phyloP scores from a whole-genome alignment of 2,113 vertebrate species.

The Hystrix cristata region DNA sequence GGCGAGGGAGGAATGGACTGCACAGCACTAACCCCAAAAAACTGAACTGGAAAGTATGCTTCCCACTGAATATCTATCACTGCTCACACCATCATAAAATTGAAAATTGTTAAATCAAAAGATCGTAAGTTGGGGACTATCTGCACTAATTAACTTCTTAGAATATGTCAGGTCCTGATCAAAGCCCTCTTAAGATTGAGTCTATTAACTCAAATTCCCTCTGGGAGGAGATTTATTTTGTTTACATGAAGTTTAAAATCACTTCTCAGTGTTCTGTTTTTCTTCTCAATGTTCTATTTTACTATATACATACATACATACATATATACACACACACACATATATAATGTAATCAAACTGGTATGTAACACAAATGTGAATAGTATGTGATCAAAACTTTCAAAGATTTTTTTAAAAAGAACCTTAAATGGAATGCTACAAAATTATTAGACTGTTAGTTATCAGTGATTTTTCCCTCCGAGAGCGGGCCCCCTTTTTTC shows the following conservation, averaged over 20 bases:
- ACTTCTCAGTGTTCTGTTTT: neutral
- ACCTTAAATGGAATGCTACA: neutral
- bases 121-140: too few species aligned
- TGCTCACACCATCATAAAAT: too few species aligned
- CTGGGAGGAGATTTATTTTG: neutral
- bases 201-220: neutral
- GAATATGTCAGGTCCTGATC: neutral
- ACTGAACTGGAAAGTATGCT: neutral
- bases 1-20: neutral
- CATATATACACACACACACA: neutral
- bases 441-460: neutral
- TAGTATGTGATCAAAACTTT: neutral
- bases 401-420: neutral
- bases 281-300: neutral
- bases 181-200: accelerated
- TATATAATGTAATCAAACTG: neutral
- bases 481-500: neutral
- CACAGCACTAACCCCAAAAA: accelerated
- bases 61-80: neutral
- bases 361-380: neutral
- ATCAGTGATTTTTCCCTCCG: neutral
- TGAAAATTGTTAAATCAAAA: neutral
- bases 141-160: neutral
- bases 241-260: neutral
- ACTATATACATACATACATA: neutral